These are phyloP conservation scores for Orthosia gracilis DNA, from an alignment of 2,888 invertebrate species.

Conservation along the genomic window DNA sequence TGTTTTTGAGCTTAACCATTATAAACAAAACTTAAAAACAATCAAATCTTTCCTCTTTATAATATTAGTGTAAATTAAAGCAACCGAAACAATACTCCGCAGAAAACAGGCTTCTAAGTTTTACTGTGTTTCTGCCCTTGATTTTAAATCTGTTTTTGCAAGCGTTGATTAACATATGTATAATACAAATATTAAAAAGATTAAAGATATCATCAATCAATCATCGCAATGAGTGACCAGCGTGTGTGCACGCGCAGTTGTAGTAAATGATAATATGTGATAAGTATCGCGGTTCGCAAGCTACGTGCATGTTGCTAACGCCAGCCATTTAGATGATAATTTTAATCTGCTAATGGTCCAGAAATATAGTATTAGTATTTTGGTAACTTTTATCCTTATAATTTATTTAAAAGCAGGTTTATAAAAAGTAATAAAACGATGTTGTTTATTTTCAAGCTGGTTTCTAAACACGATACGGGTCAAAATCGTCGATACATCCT, in stretches of 20 bases:
- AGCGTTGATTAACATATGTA: not conserved
- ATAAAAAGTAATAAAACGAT: not conserved
- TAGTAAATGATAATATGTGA: conserved; percentile 15
- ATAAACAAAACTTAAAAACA: too few relatives aligned
- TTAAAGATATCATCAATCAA: not conserved
- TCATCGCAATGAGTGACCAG: not conserved
- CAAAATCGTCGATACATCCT: not conserved
- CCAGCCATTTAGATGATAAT: not conserved
- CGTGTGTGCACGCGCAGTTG: conserved; percentile 12
- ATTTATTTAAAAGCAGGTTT: not conserved
- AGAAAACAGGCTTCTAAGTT: not conserved
- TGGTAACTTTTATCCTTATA: not conserved
- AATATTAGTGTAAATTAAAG: not conserved
- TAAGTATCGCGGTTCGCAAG: not conserved
- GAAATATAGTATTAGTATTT: not conserved
- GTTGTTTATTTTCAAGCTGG: not conserved
- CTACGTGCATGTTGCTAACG: not conserved
- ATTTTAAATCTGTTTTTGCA: not conserved
- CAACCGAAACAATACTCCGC: not conserved
- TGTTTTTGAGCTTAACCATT: too few relatives aligned
- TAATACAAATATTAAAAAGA: too few relatives aligned
- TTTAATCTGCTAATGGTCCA: not conserved
- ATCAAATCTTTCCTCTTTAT: too few relatives aligned
- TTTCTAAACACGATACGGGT: not conserved
- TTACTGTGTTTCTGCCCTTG: not conserved